Evolutionary conservation across 30 jellyfish, hydroid and myxozoan species (phyloP), one percentile per base, ranked within the genome.

Genomic region (Aurelia coerulea): DNA sequence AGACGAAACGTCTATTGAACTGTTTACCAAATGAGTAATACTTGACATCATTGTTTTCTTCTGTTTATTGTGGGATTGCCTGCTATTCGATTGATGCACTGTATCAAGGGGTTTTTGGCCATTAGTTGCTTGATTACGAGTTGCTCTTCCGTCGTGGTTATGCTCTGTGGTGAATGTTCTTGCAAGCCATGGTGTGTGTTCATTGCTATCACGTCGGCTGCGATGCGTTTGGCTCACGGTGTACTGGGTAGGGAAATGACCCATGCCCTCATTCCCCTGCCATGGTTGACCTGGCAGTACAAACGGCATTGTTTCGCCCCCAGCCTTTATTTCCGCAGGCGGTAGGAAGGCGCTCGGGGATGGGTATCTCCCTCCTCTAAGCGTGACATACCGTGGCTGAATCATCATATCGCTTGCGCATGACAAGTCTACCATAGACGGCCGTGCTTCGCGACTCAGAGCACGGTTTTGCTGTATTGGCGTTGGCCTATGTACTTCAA

Each of bases 1-100:
- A 41, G 91, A 68, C 39, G 91, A 42, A 39, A 79, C 89, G 58
- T 50, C 68, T 17, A 79, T 79, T 23, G 89, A 62, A 23, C 89
- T 79, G 41, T 46, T 32, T 2, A 54, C 46, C 41, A 79, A 23
- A 46, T 79, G 89, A 12, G 78, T 31, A 18, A 79, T 64, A 39
- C 52, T 79, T 14, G 89, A 79, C 89, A 64, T 79, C 89, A 79
- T 79, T 63, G 51, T 39, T 60, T 60, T 60, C 0, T 60, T 60
- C 35, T 23, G 10, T 60, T 60, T 35, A 17, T 60, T 60, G 7
- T 15, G 70, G 56, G 56, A 46, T 46, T 6, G 56, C 15, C 56
- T 46, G 56, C 18, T 33, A 23, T 59, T 73, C 1, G 37, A 71
- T 15, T 75, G 23, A 34, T 46, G 83, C 19, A 19, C 50, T 16